Evolutionary conservation across 2,113 vertebrate species (phyloP).

Genomic region (Falco punctatus): DNA sequence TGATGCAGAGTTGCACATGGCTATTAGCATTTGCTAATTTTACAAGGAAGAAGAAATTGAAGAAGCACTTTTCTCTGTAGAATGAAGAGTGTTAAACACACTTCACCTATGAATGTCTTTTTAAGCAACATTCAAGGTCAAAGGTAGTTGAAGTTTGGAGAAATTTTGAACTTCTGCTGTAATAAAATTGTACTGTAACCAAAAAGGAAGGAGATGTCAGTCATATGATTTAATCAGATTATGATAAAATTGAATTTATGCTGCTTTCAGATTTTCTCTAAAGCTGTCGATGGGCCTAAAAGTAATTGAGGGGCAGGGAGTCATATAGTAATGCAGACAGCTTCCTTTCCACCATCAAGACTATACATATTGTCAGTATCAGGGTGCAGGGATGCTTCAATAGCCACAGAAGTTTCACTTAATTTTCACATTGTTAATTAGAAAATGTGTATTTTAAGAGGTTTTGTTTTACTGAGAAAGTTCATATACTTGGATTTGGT

Average conservation of each 20-base stretch:
- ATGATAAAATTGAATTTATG: slow-evolving; percentile 9
- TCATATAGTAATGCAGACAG: neutral
- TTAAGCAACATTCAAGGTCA: neutral
- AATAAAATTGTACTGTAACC: neutral
- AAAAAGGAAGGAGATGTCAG: neutral
- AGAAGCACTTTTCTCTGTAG: neutral
- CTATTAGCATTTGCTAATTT: neutral
- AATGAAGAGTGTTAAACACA: neutral
- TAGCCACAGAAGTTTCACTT: neutral
- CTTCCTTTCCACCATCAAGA: neutral
- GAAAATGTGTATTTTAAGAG: neutral
- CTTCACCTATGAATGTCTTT: neutral
- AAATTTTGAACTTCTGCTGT: neutral
- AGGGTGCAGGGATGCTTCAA: neutral
- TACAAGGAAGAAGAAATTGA: neutral
- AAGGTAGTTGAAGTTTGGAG: neutral
- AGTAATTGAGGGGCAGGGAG: neutral
- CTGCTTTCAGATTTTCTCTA: neutral
- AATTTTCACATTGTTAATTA: neutral
- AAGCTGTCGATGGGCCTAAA: neutral
- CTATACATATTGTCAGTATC: neutral
- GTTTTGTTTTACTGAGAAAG: neutral
- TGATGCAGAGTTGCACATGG: neutral
- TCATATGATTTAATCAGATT: neutral
- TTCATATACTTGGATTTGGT: neutral